Evolutionary conservation across 2,113 vertebrate species (phyloP).

Genomic region (Todiramphus saurophagus): DNA sequence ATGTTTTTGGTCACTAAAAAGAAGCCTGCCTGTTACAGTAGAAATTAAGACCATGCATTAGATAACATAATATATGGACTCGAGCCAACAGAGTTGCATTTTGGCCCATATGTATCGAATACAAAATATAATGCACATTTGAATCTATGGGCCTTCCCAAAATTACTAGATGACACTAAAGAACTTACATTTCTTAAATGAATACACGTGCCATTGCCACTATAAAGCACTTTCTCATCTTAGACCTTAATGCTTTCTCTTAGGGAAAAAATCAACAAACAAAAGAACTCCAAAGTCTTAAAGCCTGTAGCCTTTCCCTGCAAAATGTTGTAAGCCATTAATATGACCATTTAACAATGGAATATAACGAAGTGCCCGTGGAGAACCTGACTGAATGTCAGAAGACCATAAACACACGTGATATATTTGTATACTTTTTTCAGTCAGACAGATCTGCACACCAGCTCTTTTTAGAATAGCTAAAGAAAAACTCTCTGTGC

Average conservation of each 20-base stretch:
- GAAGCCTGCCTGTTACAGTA: not conserved
- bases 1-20: not conserved
- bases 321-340: not conserved
- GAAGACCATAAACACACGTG: slow-evolving; percentile 11
- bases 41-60: not conserved
- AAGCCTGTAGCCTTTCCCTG: not conserved
- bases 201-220: not conserved
- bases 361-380: not conserved
- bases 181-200: not conserved
- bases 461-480: not conserved
- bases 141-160: not conserved
- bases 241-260: not conserved
- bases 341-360: not conserved
- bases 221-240: not conserved
- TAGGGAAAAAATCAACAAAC: not conserved
- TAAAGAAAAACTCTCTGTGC: not conserved
- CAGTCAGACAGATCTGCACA: not conserved
- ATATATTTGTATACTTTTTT: not conserved
- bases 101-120: not conserved
- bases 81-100: not conserved
- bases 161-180: not conserved
- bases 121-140: not conserved
- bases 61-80: not conserved
- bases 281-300: not conserved
- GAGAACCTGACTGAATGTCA: slow-evolving; percentile 1